Percentiles rank a stretch among this genome's conserved stretches.
These are phyloP conservation scores for Troides aeacus DNA, from an alignment of 2,888 invertebrate species.

Conservation along the genomic window DNA sequence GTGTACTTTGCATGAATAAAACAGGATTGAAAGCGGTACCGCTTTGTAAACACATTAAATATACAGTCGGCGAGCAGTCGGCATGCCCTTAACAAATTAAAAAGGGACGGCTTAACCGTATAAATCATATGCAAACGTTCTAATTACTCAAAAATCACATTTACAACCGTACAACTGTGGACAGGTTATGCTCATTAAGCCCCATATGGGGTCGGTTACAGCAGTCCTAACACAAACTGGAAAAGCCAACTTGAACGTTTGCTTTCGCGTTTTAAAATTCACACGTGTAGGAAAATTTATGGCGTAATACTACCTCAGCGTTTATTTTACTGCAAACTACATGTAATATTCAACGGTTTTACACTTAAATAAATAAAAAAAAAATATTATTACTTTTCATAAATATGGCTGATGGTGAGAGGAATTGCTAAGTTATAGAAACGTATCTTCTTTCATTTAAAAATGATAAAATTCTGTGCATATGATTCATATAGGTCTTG, in stretches of 20 bases:
- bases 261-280: constrained; percentile 48
- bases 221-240: constrained; percentile 44
- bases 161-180: constrained; percentile 54
- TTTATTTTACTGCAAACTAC: constrained; percentile 1
- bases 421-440: too few species aligned
- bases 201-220: constrained; percentile 35
- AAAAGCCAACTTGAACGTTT: constrained; percentile 46
- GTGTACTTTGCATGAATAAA: constrained; percentile 29
- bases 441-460: too few species aligned
- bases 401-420: too few species aligned
- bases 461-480: too few species aligned
- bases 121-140: constrained; percentile 61
- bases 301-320: constrained; percentile 23
- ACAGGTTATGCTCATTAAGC: constrained; percentile 63
- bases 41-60: constrained; percentile 41
- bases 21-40: constrained; percentile 49
- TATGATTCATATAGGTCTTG: too few species aligned
- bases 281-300: constrained; percentile 42
- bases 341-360: background rate
- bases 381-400: too few species aligned
- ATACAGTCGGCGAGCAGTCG: constrained; percentile 35
- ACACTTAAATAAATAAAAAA: too few species aligned
- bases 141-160: constrained; percentile 70
- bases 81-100: constrained; percentile 54
- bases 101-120: constrained; percentile 51